Evolutionary conservation across 2,113 vertebrate genomes (phyloP), one percentile per base, ranked within the genome.

Genomic region (Tyrannus savana): DNA sequence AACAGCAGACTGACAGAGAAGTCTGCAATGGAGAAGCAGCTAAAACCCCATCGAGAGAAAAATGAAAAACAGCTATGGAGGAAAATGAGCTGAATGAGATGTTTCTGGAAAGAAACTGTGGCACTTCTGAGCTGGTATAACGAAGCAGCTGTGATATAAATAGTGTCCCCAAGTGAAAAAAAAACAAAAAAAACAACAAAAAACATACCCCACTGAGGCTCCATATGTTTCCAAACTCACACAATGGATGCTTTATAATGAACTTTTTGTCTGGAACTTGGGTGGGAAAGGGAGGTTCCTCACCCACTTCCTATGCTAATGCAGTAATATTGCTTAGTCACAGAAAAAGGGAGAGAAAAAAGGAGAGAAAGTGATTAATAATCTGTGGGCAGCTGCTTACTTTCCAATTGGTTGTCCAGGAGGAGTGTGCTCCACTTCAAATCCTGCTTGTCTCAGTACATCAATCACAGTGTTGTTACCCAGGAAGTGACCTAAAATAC

Each of bases 381-480:
- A 89, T 72, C 76, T 95, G 53, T 33, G 87, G 84, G 68, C 46
- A 46, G 75, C 78, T 75, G 97, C 99, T 99, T 96, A 99, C 99
- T 98, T 98, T 97, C 98, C 97, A 93, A 98, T 96, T 50, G 97
- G 95, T 92, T 99, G 98, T 95, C 98, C 98, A 23, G 99, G 97
- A 6, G 98, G 98, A 13, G 98, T 98, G 97, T 99, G 99, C 73
- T 99, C 97, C 93, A 99, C 99, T 95, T 99, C 98, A 91, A 99
- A 99, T 88, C 99, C 99, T 83, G 98, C 98, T 97, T 99, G 98
- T 89, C 98, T 98, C 93, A 99, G 98, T 93, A 99, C 99, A 94
- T 99, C 99, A 94, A 99, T 98, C 97, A 99, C 99, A 42, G 99
- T 99, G 97, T 98, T 99, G 98, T 99, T 99, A 75, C 99, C 99